Conservation (phyloP, 1,140 invertebrate species). For the Chlorops oryzae region DNA sequence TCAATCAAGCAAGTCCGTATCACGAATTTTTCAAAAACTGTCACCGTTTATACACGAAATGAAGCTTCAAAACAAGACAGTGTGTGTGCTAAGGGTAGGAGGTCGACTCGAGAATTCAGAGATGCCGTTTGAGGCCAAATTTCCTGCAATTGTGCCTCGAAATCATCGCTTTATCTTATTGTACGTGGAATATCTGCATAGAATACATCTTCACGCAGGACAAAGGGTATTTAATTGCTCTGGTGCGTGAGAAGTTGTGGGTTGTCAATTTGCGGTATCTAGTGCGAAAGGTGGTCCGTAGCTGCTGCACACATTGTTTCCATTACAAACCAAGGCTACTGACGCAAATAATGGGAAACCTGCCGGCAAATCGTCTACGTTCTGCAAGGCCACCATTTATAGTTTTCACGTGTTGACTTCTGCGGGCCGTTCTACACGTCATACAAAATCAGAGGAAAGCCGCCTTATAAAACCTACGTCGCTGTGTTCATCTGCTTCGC, state of each 20-base stretch:
- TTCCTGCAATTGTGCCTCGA: constrained; percentile 2
- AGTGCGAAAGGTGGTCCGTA: constrained; percentile 10
- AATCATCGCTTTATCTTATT: not conserved
- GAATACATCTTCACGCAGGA: constrained; percentile 2
- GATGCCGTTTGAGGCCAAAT: constrained; percentile 9
- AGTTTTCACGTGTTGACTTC: constrained; percentile 11
- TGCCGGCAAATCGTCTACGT: constrained; percentile 3
- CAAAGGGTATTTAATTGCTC: constrained; percentile 2
- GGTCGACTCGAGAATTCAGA: constrained; percentile 2
- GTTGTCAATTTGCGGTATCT: too few species aligned
- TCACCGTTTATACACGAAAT: constrained; percentile 9
- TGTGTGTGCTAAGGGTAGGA: constrained; percentile 5
- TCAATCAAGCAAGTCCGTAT: too few species aligned
- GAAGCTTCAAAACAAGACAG: not conserved
- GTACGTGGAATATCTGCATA: constrained; percentile 5
- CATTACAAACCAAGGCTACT: constrained; percentile 12
- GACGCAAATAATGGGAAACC: constrained; percentile 12
- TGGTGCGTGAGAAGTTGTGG: constrained; percentile 6
- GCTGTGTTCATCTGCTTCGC: constrained; percentile 7
- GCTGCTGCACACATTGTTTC: constrained; percentile 12
- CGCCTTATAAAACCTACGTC: constrained; percentile 15
- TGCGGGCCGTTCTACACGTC: constrained; percentile 9
- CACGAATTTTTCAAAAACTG: not conserved
- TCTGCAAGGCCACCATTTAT: constrained; percentile 8
- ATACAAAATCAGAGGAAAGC: constrained; percentile 6